These are phyloP conservation scores for Astropecten irregularis DNA, from an alignment of 53 echinoderm and acorn worm genomes.

Conservation along the genomic window DNA sequence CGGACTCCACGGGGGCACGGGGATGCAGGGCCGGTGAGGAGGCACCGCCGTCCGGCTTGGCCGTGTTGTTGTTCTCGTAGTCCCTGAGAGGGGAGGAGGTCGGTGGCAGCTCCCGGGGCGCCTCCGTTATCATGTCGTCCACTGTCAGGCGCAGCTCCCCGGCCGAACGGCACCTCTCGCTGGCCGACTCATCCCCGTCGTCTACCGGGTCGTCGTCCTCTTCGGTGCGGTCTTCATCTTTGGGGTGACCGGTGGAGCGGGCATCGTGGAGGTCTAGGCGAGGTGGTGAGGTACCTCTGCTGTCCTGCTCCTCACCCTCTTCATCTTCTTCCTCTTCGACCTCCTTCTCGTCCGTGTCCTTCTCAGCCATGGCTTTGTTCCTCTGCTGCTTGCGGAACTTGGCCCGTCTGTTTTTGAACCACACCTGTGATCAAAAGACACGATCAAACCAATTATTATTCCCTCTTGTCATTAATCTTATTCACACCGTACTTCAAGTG, in stretches of 20 bases:
- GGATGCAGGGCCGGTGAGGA: not conserved
- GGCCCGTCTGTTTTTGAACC: constrained; percentile 99
- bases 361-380: constrained; percentile 80
- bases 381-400: constrained; percentile 97
- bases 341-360: constrained; percentile 63
- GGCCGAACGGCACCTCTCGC: constrained; percentile 34
- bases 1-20: not conserved
- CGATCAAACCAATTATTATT: no score
- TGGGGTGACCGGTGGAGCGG: not conserved
- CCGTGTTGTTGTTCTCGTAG: constrained; percentile 48
- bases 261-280: constrained; percentile 23
- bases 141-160: constrained; percentile 10
- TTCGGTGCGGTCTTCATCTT: constrained; percentile 8
- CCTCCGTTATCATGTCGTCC: no score
- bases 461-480: no score
- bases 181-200: not conserved
- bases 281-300: constrained; percentile 12
- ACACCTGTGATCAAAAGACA: no score
- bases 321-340: not conserved
- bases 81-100: constrained; percentile 31
- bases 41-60: not conserved
- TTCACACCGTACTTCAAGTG: no score
- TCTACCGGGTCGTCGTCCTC: constrained; percentile 20
- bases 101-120: not conserved
- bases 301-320: no score